A percentile compares a stretch with the other conserved stretches of the same genome.
These are phyloP conservation scores for Eulemur rufifrons DNA, from an alignment of 2,113 vertebrate species.

Conservation along the genomic window DNA sequence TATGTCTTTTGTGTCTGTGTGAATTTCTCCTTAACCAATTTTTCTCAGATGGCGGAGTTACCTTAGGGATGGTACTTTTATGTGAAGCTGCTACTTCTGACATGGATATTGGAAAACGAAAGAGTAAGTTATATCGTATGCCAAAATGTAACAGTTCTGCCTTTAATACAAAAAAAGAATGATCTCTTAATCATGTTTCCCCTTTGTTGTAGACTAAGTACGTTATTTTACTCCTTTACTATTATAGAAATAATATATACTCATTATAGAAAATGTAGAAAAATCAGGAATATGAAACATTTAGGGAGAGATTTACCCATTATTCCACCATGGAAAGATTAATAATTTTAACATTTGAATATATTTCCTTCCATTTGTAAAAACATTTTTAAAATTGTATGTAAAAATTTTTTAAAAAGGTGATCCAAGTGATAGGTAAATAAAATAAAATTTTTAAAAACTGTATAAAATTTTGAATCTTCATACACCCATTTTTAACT, in stretches of 20 bases:
- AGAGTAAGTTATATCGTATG: slow-evolving; percentile 86
- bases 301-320: not conserved
- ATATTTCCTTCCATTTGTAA: slow-evolving; percentile 8
- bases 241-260: slow-evolving; percentile 9
- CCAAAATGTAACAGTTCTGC: not conserved
- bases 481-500: not conserved
- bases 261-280: not conserved
- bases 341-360: not conserved
- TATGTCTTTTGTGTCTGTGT: slow-evolving; percentile 16
- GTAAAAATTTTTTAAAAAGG: too few species aligned
- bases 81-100: slow-evolving; percentile 96
- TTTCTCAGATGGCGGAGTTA: slow-evolving; percentile 93
- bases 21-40: slow-evolving; percentile 86
- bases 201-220: not conserved
- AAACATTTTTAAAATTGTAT: slow-evolving; percentile 4
- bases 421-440: too few species aligned
- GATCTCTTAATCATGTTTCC: not conserved
- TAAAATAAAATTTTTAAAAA: too few species aligned
- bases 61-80: slow-evolving; percentile 96
- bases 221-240: slow-evolving; percentile 19
- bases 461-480: slow-evolving; percentile 20
- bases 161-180: slow-evolving; percentile 8
- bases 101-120: slow-evolving; percentile 95
- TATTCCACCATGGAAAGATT: slow-evolving; percentile 19
- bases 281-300: slow-evolving; percentile 14